phyloP scores from a whole-genome alignment of 2,888 invertebrate genomes.

The Diaphora mendica region DNA sequence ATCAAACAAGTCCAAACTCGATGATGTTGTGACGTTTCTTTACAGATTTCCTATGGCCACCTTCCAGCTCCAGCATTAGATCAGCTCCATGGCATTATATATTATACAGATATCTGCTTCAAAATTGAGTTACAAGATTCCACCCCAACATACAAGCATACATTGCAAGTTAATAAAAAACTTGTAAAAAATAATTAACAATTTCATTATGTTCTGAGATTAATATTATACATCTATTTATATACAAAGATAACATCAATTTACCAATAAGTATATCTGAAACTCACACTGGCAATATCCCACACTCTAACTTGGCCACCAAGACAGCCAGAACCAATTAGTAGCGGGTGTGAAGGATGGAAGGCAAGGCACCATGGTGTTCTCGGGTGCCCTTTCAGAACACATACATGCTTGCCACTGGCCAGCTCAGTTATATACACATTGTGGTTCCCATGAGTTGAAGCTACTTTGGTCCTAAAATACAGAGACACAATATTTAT shows the following conservation, averaged over 20 bases:
- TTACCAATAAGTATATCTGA: conserved; percentile 1
- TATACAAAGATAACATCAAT: not conserved
- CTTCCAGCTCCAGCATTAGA: too few species aligned
- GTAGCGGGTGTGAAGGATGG: conserved; percentile 93
- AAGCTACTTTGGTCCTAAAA: conserved; percentile 92
- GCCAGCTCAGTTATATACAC: conserved; percentile 93
- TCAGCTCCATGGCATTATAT: too few species aligned
- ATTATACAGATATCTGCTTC: too few species aligned
- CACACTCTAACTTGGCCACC: conserved; percentile 96
- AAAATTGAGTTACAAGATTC: too few species aligned
- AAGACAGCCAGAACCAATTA: conserved; percentile 95
- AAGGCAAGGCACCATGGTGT: conserved; percentile 97
- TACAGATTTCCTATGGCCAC: too few species aligned
- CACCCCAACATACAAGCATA: too few species aligned
- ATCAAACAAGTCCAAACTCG: too few species aligned
- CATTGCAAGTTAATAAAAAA: too few species aligned
- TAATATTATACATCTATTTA: not conserved
- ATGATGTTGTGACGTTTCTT: too few species aligned
- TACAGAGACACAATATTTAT: conserved; percentile 5
- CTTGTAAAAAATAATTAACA: not conserved
- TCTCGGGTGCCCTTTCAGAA: conserved; percentile 93
- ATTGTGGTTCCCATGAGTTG: conserved; percentile 96
- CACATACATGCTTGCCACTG: conserved; percentile 92
- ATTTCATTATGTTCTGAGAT: not conserved
- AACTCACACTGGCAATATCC: conserved; percentile 88